A percentile compares a stretch with the other conserved stretches of the same genome.
Conservation (phyloP, 2,888 invertebrate genomes). For the Perizoma affinitatum region DNA sequence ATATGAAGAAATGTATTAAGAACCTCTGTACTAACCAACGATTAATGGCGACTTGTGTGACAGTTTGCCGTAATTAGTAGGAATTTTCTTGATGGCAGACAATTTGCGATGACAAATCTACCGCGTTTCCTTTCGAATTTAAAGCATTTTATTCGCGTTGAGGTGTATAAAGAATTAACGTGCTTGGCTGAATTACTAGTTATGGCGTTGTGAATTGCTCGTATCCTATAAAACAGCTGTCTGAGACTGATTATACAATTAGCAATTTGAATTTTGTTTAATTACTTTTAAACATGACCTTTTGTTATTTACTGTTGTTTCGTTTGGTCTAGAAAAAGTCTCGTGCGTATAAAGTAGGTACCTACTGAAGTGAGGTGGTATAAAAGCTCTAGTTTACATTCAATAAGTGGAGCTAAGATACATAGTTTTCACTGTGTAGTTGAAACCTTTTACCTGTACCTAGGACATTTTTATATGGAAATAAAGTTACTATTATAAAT, state of each 20-base stretch:
- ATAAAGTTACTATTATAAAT: too few species aligned
- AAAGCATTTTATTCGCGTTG: conserved; percentile 7
- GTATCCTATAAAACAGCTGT: conserved; percentile 15
- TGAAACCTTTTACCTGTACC: too few species aligned
- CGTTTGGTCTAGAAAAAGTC: too few species aligned
- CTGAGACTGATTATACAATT: conserved; percentile 14
- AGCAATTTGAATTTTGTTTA: conserved; percentile 4
- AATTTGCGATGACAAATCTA: conserved; percentile 26
- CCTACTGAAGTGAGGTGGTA: too few species aligned
- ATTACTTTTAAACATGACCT: background rate
- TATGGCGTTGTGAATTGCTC: conserved; percentile 3
- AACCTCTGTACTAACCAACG: background rate
- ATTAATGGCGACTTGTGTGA: conserved; percentile 6
- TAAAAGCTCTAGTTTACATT: too few species aligned
- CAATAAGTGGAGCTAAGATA: too few species aligned
- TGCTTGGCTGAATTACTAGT: conserved; percentile 10
- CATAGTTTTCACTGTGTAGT: too few species aligned
- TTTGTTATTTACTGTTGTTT: background rate
- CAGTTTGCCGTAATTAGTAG: conserved; percentile 11
- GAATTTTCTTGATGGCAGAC: conserved; percentile 26
- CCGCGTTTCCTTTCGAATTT: conserved; percentile 12
- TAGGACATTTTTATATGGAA: too few species aligned
- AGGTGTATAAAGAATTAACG: conserved; percentile 10
- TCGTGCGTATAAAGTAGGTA: too few species aligned
- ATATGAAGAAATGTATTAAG: too few species aligned